Conservation (phyloP, 2,888 invertebrate genomes). For the Chydorus sphaericus region DNA sequence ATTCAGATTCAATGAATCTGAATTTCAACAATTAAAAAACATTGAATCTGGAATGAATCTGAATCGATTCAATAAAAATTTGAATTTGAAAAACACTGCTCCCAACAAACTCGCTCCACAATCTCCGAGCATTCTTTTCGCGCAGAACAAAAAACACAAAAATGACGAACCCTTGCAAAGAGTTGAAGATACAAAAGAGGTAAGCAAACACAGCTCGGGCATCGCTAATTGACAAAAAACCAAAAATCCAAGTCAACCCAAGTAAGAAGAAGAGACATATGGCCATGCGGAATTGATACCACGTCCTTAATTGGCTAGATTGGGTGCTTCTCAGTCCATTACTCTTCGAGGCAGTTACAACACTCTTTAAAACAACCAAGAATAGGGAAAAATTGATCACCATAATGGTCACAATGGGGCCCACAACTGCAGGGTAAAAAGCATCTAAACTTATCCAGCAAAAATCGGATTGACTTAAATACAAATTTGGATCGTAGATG, state of each 20-base stretch:
- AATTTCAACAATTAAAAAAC: too few species aligned
- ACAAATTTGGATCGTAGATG: conserved; percentile 17
- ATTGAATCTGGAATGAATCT: too few species aligned
- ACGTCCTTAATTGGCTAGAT: neutral
- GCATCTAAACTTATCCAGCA: conserved; percentile 21
- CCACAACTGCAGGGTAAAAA: conserved; percentile 20
- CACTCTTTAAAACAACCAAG: conserved; percentile 19
- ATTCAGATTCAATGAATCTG: too few species aligned
- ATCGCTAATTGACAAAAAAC: conserved; percentile 25
- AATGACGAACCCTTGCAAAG: too few species aligned
- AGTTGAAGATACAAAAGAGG: conserved; percentile 26
- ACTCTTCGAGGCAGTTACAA: neutral
- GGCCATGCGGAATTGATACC: conserved; percentile 17
- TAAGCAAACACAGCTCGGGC: conserved; percentile 25
- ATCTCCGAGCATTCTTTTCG: conserved; percentile 13
- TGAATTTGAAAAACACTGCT: too few species aligned
- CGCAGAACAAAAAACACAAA: conserved; percentile 17
- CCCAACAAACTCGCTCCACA: conserved; percentile 11
- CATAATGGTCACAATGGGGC: neutral
- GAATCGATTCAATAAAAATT: too few species aligned
- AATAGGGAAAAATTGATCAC: conserved; percentile 20
- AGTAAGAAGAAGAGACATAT: conserved; percentile 27
- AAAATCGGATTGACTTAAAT: conserved; percentile 12
- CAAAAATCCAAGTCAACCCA: conserved; percentile 28
- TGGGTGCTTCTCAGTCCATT: neutral